phyloP scores from a whole-genome alignment of 2,113 vertebrate genomes.

The Haliaeetus leucogaster region DNA sequence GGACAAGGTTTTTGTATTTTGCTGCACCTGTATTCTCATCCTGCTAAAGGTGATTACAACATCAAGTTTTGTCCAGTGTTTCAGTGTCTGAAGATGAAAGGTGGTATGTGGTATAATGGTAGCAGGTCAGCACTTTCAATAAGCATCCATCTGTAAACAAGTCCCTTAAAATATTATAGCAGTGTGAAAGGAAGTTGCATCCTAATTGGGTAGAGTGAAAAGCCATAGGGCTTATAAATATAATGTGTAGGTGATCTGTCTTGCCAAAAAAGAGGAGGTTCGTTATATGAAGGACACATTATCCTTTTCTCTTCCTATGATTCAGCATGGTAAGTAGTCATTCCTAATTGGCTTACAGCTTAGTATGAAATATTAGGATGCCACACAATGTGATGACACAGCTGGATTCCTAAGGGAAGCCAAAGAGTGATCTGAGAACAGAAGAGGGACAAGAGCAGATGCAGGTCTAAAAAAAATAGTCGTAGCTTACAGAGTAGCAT shows the following conservation, averaged over 20 bases:
- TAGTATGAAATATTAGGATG: constrained; percentile 93
- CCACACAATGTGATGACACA: constrained; percentile 88
- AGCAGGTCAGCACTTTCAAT: constrained; percentile 33
- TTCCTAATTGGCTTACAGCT: constrained; percentile 94
- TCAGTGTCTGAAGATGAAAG: constrained; percentile 21
- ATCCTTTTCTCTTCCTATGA: constrained; percentile 83
- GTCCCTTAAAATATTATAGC: constrained; percentile 12
- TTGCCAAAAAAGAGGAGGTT: constrained; percentile 82
- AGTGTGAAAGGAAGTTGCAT: constrained; percentile 24
- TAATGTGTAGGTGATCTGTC: constrained; percentile 57
- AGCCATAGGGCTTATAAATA: constrained; percentile 65
- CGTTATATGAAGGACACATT: constrained; percentile 92
- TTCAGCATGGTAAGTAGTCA: constrained; percentile 92
- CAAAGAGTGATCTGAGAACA: constrained; percentile 83
- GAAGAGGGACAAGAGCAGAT: constrained; percentile 69
- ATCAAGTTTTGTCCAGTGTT: constrained; percentile 3
- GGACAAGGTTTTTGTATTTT: neutral
- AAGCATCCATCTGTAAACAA: constrained; percentile 39
- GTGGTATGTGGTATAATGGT: constrained; percentile 14
- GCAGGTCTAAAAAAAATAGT: constrained; percentile 32
- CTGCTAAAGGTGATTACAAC: constrained; percentile 16
- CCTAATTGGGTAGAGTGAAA: constrained; percentile 68
- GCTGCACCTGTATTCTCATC: neutral
- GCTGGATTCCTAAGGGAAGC: constrained; percentile 88
- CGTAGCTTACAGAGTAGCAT: constrained; percentile 64